Evolutionary conservation across 2,797 vertebrate species (phyloP).

Genomic region (Gallirallus australis): DNA sequence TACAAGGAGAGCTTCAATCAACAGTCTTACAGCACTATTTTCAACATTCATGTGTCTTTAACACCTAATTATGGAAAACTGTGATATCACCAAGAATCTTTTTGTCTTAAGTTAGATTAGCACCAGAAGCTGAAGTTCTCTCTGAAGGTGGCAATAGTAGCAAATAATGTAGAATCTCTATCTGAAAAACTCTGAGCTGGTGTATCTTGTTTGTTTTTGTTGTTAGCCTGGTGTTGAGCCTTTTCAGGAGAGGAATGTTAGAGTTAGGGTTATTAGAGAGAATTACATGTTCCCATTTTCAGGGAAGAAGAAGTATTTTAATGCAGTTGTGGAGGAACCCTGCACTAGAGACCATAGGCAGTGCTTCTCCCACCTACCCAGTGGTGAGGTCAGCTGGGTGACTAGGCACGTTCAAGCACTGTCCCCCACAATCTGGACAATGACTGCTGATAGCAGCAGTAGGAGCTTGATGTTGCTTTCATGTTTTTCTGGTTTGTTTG

Average conservation of each 20-base stretch:
- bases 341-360: rapidly evolving
- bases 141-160: not conserved
- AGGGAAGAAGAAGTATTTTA: not conserved
- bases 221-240: not conserved
- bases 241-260: not conserved
- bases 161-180: not conserved
- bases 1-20: not conserved
- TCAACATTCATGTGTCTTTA: not conserved
- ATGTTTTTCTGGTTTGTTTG: not conserved
- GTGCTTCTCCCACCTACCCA: not conserved
- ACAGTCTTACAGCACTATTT: not conserved
- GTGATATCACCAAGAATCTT: not conserved
- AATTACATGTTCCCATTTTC: not conserved
- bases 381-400: not conserved
- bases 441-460: not conserved
- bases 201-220: not conserved
- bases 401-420: not conserved
- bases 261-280: not conserved
- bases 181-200: not conserved
- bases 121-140: not conserved
- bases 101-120: not conserved
- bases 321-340: not conserved
- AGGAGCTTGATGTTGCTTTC: not conserved
- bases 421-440: not conserved
- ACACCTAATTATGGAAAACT: not conserved